Evolutionary conservation across 2,797 vertebrate genomes (phyloP), one percentile per base, ranked within the genome.

Genomic region (Gorsachius magnificus): DNA sequence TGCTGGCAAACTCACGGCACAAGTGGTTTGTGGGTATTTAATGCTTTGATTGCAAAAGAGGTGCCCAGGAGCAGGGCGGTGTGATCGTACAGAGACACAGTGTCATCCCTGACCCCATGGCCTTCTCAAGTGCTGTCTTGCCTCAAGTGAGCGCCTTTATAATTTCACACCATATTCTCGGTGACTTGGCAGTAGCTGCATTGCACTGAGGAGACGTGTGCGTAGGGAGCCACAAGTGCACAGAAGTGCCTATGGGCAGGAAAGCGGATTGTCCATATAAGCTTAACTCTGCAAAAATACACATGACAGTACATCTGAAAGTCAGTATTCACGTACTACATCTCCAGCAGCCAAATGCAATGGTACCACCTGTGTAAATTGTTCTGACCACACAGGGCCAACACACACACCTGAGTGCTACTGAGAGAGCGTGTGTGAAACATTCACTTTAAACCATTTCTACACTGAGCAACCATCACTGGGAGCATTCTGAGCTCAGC

Each of bases 281-380:
- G 33, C 36, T 53, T 16, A 53, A 45, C 43, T 76, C 29, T 24
- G 45, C 10, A 35, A 38, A 70, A 61, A 41, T 3, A 8, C 53
- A 11, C 0, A 1, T 7, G 38, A 25, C 13, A 1, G 2, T 4
- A 33, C 41, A 45, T 31, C 12, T 7, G 2, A 71, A 20, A 15
- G 21, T 83, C 72, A 14, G 26, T 2, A 25, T 11, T 66, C 61
- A 31, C 4, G 2, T 1, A 1, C 19, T 13, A 10, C 31, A 38
- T 18, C 22, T 84, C 74, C 70, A 75, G 58, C 65, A 79, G 72
- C 10, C 46, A 9, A 20, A 54, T 4, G 24, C 8, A 35, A 56
- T 13, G 61, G 65, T 11, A 6, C 24, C 7, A 10, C 69, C 69
- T 26, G 63, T 3, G 6, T 64, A 53, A 75, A 57, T 11, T 13